Percentiles rank a stretch among this genome's conserved stretches.
These are phyloP conservation scores for Protomyctophum bolini DNA, from an alignment of 2,113 vertebrate genomes.

Conservation along the genomic window DNA sequence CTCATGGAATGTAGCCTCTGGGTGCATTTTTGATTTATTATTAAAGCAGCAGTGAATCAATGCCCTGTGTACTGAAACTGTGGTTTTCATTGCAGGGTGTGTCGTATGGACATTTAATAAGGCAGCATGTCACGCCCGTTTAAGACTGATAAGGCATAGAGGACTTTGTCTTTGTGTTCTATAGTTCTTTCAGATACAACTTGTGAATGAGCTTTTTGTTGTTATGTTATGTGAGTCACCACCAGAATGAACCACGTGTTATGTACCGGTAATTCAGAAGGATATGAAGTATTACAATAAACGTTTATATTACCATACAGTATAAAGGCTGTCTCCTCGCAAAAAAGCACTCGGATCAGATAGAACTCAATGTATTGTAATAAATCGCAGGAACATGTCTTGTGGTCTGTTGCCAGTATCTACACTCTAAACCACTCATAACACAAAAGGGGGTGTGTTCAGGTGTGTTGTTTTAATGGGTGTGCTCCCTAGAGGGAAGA, in stretches of 20 bases:
- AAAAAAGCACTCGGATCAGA: slow-evolving; percentile 4
- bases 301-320: background rate
- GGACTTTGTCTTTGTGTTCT: slow-evolving; percentile 21
- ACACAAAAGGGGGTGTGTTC: slow-evolving; percentile 10
- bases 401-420: slow-evolving; percentile 20
- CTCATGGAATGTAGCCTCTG: slow-evolving; percentile 15
- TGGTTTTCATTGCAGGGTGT: slow-evolving; percentile 40
- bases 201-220: background rate
- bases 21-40: slow-evolving; percentile 20
- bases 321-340: background rate
- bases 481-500: slow-evolving; percentile 25
- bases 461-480: slow-evolving; percentile 49
- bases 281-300: background rate
- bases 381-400: slow-evolving; percentile 39
- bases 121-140: slow-evolving; percentile 15
- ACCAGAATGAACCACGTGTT: background rate
- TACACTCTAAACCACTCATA: background rate
- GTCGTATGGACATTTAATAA: slow-evolving; percentile 1
- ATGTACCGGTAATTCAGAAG: no score
- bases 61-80: slow-evolving; percentile 7
- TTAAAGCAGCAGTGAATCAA: slow-evolving; percentile 26
- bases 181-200: background rate
- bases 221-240: slow-evolving; percentile 18
- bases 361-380: background rate
- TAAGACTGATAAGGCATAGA: slow-evolving; percentile 39